phyloP scores from a whole-genome alignment of 2,113 vertebrate genomes.

The Formicarius rufipectus region DNA sequence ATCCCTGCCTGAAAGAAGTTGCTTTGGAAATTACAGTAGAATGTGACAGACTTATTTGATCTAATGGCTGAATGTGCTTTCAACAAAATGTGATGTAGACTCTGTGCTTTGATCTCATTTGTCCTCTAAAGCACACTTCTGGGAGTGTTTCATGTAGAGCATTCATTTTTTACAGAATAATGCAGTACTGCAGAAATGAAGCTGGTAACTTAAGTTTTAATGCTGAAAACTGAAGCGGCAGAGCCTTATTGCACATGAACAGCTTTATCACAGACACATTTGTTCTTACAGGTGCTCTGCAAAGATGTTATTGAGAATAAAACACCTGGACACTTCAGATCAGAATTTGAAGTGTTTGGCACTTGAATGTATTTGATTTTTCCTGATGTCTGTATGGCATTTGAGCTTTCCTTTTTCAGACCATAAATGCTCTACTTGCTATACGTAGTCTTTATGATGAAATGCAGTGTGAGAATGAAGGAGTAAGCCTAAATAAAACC shows the following conservation, averaged over 20 bases:
- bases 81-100: constrained; percentile 56
- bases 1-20: constrained; percentile 47
- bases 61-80: constrained; percentile 64
- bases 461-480: not conserved
- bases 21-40: constrained; percentile 56
- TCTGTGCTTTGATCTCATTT: constrained; percentile 69
- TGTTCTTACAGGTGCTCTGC: constrained; percentile 19
- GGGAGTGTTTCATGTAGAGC: constrained; percentile 34
- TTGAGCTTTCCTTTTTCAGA: not conserved
- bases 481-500: not conserved
- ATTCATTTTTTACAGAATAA: constrained; percentile 57
- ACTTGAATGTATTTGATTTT: not conserved
- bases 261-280: constrained; percentile 24
- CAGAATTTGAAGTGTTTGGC: not conserved
- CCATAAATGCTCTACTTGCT: not conserved
- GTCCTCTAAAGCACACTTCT: constrained; percentile 69
- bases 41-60: constrained; percentile 66
- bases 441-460: not conserved
- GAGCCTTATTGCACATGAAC: constrained; percentile 34
- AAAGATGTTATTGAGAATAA: not conserved
- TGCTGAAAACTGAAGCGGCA: constrained; percentile 41
- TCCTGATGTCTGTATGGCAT: not conserved
- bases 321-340: not conserved
- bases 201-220: constrained; percentile 51
- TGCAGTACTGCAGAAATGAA: constrained; percentile 48